Base-by-base conservation (phyloP, 2,888 invertebrate genomes). In the Drosophila sordidula region DNA sequence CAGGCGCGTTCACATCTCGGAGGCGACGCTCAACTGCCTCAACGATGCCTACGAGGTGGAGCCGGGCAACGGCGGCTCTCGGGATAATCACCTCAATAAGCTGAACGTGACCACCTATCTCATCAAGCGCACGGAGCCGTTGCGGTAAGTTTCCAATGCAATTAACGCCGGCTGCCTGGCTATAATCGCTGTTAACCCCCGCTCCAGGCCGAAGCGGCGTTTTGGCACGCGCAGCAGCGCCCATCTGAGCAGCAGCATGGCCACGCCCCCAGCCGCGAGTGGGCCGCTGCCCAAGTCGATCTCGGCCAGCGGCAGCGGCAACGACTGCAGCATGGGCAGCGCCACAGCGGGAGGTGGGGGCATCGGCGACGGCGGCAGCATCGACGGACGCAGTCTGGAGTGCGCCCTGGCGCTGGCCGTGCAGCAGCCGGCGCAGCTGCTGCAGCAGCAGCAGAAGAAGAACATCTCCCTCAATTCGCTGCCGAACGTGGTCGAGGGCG, bases 1-100 rank as follows among this genome's bases (percentile, higher is more conserved):
- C 36, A 98, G 98, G 8, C 95, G 98, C 57, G 98, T 99, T 2
- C 99, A 99, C 92, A 98, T 99, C 89, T 99, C 99, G 0, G 95
- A 96, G 80, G 96, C 97, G 6, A 98, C 99, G 0, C 93, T 96
- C 36, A 95, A 95, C 66, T 98, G 96, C 89, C 93, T 99, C 69
- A 95, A 96, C 86, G 96, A 96, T 8, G 96, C 96, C 9, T 99
- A 98, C 90, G 98, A 98, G 86, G 97, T 99, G 61, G 99, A 99
- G 90, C 96, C 97, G 0, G 99, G 99, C 0, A 94, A 96, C 80
- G 99, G 98, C 0, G 96, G 95, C 32, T 95, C 95, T 16, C 93
- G 98, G 51, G 96, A 98, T 92, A 93, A 95, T 59, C 98, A 97
- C 93, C 93, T 99, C 36, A 95, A 95, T 83, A 97, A 98, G 80